Percentiles rank a stretch among this genome's conserved stretches.
These are phyloP conservation scores for Allygus modestus DNA, from an alignment of 2,888 invertebrate genomes.

Conservation along the genomic window DNA sequence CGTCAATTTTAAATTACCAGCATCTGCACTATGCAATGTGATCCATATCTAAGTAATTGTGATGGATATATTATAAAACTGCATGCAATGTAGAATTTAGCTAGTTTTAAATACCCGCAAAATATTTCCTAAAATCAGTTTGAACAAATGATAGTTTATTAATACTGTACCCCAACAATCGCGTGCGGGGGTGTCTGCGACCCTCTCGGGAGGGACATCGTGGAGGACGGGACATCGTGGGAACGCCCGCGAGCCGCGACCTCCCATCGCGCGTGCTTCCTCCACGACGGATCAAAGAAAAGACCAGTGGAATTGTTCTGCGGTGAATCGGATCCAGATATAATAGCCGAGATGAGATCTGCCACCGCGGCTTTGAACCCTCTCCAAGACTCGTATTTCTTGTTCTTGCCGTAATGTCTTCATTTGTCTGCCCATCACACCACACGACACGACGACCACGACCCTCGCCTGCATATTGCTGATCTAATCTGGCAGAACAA, in stretches of 20 bases:
- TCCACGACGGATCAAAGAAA: constrained; percentile 52
- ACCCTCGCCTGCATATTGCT: constrained; percentile 33
- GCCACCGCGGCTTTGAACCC: constrained; percentile 29
- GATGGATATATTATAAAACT: no score
- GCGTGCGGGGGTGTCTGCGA: neutral
- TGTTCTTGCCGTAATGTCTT: constrained; percentile 45
- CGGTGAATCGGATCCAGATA: constrained; percentile 58
- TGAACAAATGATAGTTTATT: no score
- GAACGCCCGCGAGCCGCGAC: constrained; percentile 52
- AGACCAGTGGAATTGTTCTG: constrained; percentile 58
- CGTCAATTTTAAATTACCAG: no score
- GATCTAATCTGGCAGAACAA: constrained; percentile 38
- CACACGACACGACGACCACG: neutral
- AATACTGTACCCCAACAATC: no score
- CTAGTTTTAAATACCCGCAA: no score
- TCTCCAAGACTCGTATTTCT: constrained; percentile 49
- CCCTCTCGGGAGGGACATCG: neutral
- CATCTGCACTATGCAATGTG: no score
- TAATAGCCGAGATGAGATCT: constrained; percentile 54
- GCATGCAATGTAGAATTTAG: no score
- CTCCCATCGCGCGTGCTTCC: constrained; percentile 64
- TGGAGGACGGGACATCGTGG: constrained; percentile 40
- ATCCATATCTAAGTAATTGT: no score
- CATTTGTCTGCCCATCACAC: constrained; percentile 45
- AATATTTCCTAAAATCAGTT: no score